phyloP scores from a whole-genome alignment of 2,888 invertebrate genomes.

The Tipula unca region DNA sequence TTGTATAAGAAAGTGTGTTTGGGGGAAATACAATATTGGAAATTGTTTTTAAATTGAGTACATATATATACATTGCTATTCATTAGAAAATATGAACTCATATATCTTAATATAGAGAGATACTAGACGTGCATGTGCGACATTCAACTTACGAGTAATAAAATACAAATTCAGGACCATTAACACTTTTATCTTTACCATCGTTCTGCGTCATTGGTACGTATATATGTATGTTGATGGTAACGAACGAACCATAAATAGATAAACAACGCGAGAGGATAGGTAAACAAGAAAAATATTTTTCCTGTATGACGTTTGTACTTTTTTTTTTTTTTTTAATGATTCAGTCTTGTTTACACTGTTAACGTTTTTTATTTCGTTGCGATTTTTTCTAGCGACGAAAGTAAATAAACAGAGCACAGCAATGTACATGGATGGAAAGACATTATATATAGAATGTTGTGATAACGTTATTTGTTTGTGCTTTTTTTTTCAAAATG shows the following conservation, averaged over 20 bases:
- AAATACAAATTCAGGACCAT: neutral
- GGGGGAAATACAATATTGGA: no score
- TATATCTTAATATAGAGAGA: neutral
- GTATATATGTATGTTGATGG: neutral
- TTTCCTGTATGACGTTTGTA: neutral
- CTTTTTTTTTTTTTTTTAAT: neutral
- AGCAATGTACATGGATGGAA: neutral
- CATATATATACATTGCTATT: neutral
- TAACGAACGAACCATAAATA: no score
- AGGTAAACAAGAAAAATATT: neutral
- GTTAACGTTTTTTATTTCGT: neutral
- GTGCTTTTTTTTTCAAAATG: neutral
- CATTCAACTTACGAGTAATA: neutral
- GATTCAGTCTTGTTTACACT: neutral
- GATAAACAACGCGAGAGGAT: no score
- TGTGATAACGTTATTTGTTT: neutral
- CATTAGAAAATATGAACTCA: neutral
- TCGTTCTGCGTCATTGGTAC: neutral
- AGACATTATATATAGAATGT: neutral
- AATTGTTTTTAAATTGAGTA: neutral
- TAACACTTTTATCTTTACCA: neutral
- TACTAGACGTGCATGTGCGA: neutral
- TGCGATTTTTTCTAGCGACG: neutral
- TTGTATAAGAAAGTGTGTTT: neutral
- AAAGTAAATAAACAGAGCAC: neutral